phyloP scores from a whole-genome alignment of 2,113 vertebrate species.

The Pterophyllum scalare region DNA sequence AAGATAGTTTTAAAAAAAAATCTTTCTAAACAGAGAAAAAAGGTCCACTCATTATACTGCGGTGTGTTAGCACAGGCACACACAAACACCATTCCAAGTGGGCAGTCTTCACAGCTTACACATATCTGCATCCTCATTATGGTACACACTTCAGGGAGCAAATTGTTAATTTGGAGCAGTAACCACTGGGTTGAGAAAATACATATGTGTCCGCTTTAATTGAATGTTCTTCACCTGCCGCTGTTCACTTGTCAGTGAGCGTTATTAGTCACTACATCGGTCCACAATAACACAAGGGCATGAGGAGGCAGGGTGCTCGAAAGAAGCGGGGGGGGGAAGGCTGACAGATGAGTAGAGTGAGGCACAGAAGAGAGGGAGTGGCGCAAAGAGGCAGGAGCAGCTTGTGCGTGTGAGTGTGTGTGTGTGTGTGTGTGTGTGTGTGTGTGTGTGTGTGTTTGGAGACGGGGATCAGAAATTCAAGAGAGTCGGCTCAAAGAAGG shows the following conservation, averaged over 20 bases:
- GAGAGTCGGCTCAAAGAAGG: constrained; percentile 47
- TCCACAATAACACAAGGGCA: constrained; percentile 60
- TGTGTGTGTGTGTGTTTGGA: constrained; percentile 36
- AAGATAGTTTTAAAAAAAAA: neutral
- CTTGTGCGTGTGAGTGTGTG: constrained; percentile 20
- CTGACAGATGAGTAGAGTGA: constrained; percentile 68
- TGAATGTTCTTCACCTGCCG: constrained; percentile 10
- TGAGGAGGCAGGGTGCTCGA: constrained; percentile 57
- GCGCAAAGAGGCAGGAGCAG: constrained; percentile 68
- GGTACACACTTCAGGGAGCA: constrained; percentile 11
- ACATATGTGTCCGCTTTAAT: constrained; percentile 15
- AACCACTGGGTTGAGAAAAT: neutral
- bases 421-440: constrained; percentile 18
- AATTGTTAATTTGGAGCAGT: constrained; percentile 1
- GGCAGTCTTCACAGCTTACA: neutral
- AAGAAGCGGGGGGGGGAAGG: constrained; percentile 47
- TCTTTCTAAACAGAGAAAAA: neutral
- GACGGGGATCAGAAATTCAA: constrained; percentile 68
- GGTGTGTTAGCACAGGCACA: neutral
- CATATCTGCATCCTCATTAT: constrained; percentile 17
- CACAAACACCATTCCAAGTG: constrained; percentile 1
- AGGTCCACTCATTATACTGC: neutral
- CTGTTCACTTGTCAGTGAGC: constrained; percentile 18
- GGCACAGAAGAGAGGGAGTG: constrained; percentile 69
- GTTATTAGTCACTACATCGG: constrained; percentile 23